phyloP scores from a whole-genome alignment of 2,113 vertebrate genomes.

The Peromyscus maniculatus region DNA sequence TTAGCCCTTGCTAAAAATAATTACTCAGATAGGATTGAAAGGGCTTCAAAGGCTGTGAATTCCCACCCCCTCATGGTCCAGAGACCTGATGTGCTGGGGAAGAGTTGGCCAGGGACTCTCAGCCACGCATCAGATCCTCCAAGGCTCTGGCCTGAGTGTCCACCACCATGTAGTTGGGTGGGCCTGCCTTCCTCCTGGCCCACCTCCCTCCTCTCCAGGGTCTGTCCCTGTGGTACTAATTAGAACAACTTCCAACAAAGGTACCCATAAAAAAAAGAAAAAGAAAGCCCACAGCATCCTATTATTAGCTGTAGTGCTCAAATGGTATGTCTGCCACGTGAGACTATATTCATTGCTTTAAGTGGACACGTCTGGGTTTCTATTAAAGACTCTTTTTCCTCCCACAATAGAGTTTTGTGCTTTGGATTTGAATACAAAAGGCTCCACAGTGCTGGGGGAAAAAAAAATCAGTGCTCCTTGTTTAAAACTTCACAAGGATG shows the following conservation, averaged over 20 bases:
- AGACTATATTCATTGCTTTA: conserved; percentile 13
- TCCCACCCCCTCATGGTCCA: background rate
- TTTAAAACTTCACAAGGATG: conserved; percentile 56
- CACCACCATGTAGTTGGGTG: background rate
- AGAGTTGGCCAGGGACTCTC: background rate
- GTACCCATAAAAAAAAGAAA: background rate
- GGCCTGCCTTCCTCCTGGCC: background rate
- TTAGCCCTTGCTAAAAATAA: background rate
- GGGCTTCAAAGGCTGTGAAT: background rate
- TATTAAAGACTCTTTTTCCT: conserved; percentile 14
- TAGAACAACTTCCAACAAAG: background rate
- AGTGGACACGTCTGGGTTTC: conserved; percentile 53
- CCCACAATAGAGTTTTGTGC: conserved; percentile 50
- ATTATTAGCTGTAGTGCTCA: conserved; percentile 53
- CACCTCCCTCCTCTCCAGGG: background rate
- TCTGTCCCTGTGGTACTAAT: background rate
- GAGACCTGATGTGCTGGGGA: background rate
- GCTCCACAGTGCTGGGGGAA: background rate
- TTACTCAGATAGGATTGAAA: background rate
- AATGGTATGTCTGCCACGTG: background rate
- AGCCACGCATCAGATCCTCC: background rate
- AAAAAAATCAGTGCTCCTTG: conserved; percentile 27
- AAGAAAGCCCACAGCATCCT: background rate
- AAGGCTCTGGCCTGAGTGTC: too few species aligned
- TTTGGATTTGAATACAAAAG: conserved; percentile 76